Base-by-base conservation (phyloP, 2,797 vertebrate genomes). In the Halcyon badia region DNA sequence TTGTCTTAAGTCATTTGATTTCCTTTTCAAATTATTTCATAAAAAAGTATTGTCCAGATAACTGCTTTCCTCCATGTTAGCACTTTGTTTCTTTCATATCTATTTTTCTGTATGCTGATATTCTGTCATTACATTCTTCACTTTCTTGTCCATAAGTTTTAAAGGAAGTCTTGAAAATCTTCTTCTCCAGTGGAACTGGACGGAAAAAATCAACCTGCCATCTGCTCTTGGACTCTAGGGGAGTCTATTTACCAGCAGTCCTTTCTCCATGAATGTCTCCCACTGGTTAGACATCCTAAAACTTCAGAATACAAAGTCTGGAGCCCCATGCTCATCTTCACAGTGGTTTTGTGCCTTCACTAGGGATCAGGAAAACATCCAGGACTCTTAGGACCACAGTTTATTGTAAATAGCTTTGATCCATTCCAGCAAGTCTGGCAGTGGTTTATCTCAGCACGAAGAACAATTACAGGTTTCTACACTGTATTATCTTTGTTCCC, bases 191-290 rank as follows among this genome's bases (percentile, higher is more conserved):
- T 51, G 33, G 25, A 72, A 46, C 9, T 6, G 37, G 8, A 7
- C 72, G 9, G 19, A 69, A 88, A 21, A 37, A 68, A 28, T 16
- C 28, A 16, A 42, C 44, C 30, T 73, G 11, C 1, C 21, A 61
- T 4, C 6, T 39, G 75, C 5, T 22, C 17, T 60, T 78, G 65
- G 20, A 30, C 24, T 31, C 16, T 26, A 37, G 37, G 19, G 19
- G 28, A 62, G 8, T 52, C 35, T 8, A 4, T 16, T 19, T 44
- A 11, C 18, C 7, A 54, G n/a, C 30, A 71, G 3, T 73, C 24
- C 16, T 73, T 77, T 48, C 35, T 60, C 11, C 0, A 0, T 24
- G 1, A 75, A 52, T 14, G 1, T 57, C 33, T 89, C 33, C 26
- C 6, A 4, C 14, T 24, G 19, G 14, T 61, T 52, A 82, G 25